Conservation (phyloP, 1,140 invertebrate genomes). For the Aphelinus certus region DNA sequence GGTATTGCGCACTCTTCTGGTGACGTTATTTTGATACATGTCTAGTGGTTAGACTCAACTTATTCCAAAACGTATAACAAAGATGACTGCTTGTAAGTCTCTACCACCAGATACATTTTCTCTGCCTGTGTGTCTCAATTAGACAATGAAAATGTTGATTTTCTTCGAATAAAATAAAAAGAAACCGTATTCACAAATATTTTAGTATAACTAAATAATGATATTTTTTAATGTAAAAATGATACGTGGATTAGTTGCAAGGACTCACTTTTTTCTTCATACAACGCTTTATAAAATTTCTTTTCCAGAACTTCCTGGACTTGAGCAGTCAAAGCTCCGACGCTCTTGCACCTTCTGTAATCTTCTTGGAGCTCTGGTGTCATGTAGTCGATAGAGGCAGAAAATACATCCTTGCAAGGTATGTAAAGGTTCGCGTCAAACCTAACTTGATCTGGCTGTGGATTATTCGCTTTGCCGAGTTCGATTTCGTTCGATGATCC, state of each 20-base stretch:
- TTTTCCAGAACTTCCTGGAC: not conserved
- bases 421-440: constrained; percentile 5
- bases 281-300: not conserved
- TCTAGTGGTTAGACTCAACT: no score
- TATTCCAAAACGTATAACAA: no score
- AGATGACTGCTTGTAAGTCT: no score
- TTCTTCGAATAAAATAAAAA: no score
- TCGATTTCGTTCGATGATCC: not conserved
- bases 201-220: no score
- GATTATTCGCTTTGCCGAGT: not conserved
- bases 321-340: not conserved
- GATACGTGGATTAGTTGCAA: not conserved
- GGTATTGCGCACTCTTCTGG: no score
- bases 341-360: not conserved
- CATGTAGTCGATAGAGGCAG: not conserved
- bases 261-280: not conserved
- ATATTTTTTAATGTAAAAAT: no score
- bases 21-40: no score
- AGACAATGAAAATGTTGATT: no score
- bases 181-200: no score
- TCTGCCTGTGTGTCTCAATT: no score
- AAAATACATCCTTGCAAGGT: not conserved
- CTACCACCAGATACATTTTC: no score
- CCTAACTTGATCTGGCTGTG: not conserved
- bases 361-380: not conserved